Evolutionary conservation across 2,888 invertebrate species (phyloP).

Genomic region (Trissolcus japonicus): DNA sequence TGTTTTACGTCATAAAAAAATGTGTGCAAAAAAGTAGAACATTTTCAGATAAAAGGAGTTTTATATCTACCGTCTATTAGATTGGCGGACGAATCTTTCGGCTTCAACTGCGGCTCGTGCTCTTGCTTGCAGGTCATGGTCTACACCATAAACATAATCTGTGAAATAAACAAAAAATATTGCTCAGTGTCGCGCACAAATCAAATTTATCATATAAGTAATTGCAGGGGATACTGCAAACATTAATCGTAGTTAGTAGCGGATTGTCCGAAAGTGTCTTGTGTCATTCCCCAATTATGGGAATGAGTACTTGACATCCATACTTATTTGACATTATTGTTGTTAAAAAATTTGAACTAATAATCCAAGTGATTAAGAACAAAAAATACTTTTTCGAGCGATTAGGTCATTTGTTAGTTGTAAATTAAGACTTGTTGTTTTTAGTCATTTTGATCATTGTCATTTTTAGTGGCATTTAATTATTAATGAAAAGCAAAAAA

Average conservation of each 20-base stretch:
- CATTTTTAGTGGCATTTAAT: no score
- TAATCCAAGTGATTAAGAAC: no score
- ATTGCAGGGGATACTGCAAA: slow-evolving; percentile 39
- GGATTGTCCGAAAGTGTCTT: slow-evolving; percentile 38
- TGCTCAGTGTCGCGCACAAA: slow-evolving; percentile 36
- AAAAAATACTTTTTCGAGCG: no score
- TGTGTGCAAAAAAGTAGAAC: no score
- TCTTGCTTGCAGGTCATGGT: slow-evolving; percentile 73
- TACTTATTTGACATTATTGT: no score
- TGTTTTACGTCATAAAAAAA: no score
- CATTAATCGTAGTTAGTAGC: slow-evolving; percentile 26
- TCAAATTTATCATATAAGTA: slow-evolving; percentile 31
- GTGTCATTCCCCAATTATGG: slow-evolving; percentile 53
- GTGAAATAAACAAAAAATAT: slow-evolving; percentile 60
- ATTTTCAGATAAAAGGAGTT: no score
- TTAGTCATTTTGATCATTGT: no score
- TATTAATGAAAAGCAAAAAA: no score
- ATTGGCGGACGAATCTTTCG: slow-evolving; percentile 69
- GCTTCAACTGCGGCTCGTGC: slow-evolving; percentile 74
- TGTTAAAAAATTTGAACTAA: not conserved
- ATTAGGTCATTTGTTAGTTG: no score
- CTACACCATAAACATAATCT: slow-evolving; percentile 74
- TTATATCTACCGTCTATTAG: slow-evolving; percentile 64
- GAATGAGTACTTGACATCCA: slow-evolving; percentile 50
- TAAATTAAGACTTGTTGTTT: no score